Base-by-base conservation (phyloP, 35 echinoderm and acorn worm species). In the Ophiothrix spiculata region DNA sequence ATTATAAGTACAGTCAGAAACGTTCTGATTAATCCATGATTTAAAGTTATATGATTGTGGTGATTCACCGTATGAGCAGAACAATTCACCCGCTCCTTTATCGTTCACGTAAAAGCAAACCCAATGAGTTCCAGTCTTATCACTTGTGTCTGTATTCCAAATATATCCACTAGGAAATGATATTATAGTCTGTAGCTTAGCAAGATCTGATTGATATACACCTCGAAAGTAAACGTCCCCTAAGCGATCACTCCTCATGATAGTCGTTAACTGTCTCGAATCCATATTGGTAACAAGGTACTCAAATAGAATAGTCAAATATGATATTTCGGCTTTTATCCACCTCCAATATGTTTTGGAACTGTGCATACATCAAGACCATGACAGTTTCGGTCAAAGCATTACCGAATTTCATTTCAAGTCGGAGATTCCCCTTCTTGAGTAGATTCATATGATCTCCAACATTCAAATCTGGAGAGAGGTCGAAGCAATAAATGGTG, bases 401-500 rank as follows among this genome's bases (percentile, higher is more conserved):
- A 29, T 49, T 74, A 29, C 4, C 34, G 36, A 84, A 93, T 36
- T 88, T 81, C 35, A 93, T 11, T 73, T 93, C 91, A 35, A 93
- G 56, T 8, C 87, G 86, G 0, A 93, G 82, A 36, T 93, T 93
- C 23, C 87, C 87, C 33, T 89, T 46, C 77, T 86, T 93, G 32
- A 87, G 37, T 25, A 89, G 75, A 37, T 86, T 93, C 15, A 89
- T 78, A 37, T 93, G 86, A 14, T 81, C 87, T 14, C 91, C 87
- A 13, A 46, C 64, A 21, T 86, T 84, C 60, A 92, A 79, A 82
- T 93, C 86, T 0, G 87, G 86, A 39, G 85, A 79, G 11, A 93
- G 87, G 38, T 89, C 77, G 46, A 93, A 93, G 10, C 80, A 82
- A n/a, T 89, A 89, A 14, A 93, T 56, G 80, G 86, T 80, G 87